Evolutionary conservation across 2,113 vertebrate species (phyloP), one percentile per base, ranked within the genome.

Genomic region (Triplophysa dalaica): DNA sequence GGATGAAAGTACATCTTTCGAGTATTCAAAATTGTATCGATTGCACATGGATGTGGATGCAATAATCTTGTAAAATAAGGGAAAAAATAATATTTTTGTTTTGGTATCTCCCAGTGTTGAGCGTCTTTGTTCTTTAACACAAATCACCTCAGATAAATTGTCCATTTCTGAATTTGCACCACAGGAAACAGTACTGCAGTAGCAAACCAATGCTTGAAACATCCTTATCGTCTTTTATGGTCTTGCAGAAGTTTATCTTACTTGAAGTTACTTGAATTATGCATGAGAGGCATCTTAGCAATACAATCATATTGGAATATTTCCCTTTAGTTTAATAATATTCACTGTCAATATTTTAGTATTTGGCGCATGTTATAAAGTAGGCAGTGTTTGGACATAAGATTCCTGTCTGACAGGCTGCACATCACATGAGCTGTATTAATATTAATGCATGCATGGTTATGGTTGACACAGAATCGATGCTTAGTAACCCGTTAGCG

Each of bases 271-370:
- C 84, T 78, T 87, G 43, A 41, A 48, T 70, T 85, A 84, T 88
- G 87, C 89, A 87, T 87, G 87, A 88, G 79, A 87, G 84, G 80
- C 82, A 85, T 84, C 79, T 70, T 73, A 90, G 90, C 89, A 91
- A 92, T 91, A 92, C 91, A 82, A 68, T 70, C 45, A 66, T 87
- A 61, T 83, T 66, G 78, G 72, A 66, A 64, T 81, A 86, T 80
- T 70, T 81, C 78, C 70, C 73, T 64, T 60, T 26, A 74, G 75
- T 50, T 63, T 65, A 26, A 60, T 66, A 19, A 82, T 50, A 52
- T 78, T 66, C 5, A 65, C 4, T 13, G 21, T 26, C 56, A 38
- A 8, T 70, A 29, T 62, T 70, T 69, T 70, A 70, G 5, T 62
- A 79, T 52, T 50, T 61, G 66, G 76, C 50, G 58, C 58, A 75